Evolutionary conservation across 2,888 invertebrate species (phyloP).

Genomic region (Papilio elwesi): DNA sequence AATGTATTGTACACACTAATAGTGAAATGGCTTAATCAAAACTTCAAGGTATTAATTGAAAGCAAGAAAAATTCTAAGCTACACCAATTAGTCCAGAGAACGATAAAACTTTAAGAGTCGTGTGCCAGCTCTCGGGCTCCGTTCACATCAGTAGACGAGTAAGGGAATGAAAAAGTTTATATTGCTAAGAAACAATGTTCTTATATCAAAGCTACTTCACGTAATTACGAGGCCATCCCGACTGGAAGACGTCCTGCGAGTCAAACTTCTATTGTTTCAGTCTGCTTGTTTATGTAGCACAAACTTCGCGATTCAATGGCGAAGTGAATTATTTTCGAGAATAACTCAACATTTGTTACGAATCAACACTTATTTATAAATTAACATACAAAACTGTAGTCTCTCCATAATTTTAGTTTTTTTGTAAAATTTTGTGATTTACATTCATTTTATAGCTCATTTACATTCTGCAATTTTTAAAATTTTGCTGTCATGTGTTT

Average conservation of each 20-base stretch:
- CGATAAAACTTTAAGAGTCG: conserved; percentile 25
- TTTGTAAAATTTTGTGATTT: no score
- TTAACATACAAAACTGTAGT: no score
- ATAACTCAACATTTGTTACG: conserved; percentile 37
- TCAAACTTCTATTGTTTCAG: conserved; percentile 64
- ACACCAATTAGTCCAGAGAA: not conserved
- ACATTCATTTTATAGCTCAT: no score
- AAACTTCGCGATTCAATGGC: conserved; percentile 41
- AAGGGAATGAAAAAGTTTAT: conserved; percentile 43
- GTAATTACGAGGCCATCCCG: conserved; percentile 64
- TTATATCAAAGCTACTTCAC: conserved; percentile 46
- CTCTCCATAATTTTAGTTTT: no score
- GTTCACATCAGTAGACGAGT: conserved; percentile 23
- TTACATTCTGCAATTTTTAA: no score
- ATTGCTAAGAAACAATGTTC: conserved; percentile 45
- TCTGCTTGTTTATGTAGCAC: conserved; percentile 51
- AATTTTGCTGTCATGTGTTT: no score
- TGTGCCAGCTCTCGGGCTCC: not conserved
- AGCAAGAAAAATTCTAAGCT: not conserved
- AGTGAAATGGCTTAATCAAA: not conserved
- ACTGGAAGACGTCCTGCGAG: conserved; percentile 53
- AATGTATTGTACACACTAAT: not conserved
- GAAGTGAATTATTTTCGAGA: conserved; percentile 48
- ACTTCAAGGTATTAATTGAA: not conserved
- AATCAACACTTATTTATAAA: not conserved